Percentiles rank a stretch among this genome's conserved stretches.
Conservation (phyloP, 2,888 invertebrate genomes). For the Sarcophaga variegata region DNA sequence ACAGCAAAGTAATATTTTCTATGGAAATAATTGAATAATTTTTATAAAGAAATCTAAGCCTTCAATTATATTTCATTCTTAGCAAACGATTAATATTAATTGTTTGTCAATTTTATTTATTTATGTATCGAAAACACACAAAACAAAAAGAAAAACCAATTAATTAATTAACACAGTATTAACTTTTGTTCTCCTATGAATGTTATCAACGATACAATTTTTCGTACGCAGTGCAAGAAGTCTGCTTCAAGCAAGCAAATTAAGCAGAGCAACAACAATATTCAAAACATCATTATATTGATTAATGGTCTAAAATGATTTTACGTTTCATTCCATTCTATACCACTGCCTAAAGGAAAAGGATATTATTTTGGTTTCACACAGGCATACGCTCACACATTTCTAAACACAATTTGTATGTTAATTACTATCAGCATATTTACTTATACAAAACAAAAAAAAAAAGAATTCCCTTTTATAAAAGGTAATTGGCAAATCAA, state of each 20-base stretch:
- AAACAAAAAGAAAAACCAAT: background rate
- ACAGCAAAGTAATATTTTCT: background rate
- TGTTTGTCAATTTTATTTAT: background rate
- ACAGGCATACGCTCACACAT: too few species aligned
- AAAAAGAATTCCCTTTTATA: background rate
- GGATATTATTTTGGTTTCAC: constrained; percentile 1
- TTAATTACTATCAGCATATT: too few species aligned
- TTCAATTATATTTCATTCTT: background rate
- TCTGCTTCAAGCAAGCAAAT: too few species aligned
- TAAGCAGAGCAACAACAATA: too few species aligned
- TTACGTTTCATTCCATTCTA: constrained; percentile 46
- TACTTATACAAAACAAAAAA: background rate
- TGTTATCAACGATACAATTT: too few species aligned
- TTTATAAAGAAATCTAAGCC: background rate
- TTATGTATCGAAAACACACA: background rate
- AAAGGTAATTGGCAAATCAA: too few species aligned
- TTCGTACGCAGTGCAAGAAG: too few species aligned
- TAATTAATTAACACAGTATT: background rate
- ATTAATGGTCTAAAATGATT: constrained; percentile 3
- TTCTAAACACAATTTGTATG: too few species aligned
- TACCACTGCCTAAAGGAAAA: constrained; percentile 22
- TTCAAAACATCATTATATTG: background rate
- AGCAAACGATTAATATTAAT: background rate
- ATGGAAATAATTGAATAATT: background rate
- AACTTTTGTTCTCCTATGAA: too few species aligned